A percentile compares a stretch with the other conserved stretches of the same genome.
Evolutionary conservation across 2,888 invertebrate species (phyloP).

Genomic region (Eupithecia insigniata): DNA sequence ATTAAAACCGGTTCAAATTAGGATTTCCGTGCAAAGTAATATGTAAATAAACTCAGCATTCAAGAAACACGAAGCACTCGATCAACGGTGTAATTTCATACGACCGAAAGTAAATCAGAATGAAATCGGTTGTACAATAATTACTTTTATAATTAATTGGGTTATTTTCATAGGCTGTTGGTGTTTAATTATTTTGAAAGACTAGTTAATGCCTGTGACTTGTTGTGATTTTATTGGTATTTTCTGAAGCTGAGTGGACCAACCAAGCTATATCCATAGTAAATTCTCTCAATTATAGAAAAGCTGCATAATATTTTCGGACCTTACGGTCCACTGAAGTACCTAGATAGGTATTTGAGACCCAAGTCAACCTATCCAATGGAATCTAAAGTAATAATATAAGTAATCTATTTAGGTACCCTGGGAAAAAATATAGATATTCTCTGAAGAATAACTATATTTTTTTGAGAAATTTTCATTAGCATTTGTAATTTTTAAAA

Average conservation of each 20-base stretch:
- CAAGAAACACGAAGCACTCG: constrained; percentile 22
- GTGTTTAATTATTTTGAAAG: neutral
- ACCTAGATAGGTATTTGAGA: no score
- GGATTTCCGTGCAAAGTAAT: neutral
- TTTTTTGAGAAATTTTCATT: no score
- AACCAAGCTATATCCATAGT: neutral
- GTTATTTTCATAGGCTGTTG: constrained; percentile 20
- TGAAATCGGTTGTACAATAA: constrained; percentile 24
- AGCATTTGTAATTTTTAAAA: no score
- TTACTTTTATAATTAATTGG: constrained; percentile 28
- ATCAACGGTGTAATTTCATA: constrained; percentile 32
- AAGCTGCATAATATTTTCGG: neutral
- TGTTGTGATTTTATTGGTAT: neutral
- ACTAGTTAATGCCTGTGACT: neutral
- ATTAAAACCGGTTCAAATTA: neutral
- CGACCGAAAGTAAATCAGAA: constrained; percentile 30
- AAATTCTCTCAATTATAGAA: neutral
- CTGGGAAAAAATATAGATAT: no score
- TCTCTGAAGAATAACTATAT: no score
- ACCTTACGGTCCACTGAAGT: no score
- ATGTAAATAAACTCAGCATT: constrained; percentile 16
- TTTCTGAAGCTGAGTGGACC: neutral
- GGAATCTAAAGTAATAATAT: no score
- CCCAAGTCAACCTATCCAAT: no score
- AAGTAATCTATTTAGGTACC: no score